These are phyloP conservation scores for Tillus elongatus DNA, from an alignment of 2,888 invertebrate genomes.

Conservation along the genomic window DNA sequence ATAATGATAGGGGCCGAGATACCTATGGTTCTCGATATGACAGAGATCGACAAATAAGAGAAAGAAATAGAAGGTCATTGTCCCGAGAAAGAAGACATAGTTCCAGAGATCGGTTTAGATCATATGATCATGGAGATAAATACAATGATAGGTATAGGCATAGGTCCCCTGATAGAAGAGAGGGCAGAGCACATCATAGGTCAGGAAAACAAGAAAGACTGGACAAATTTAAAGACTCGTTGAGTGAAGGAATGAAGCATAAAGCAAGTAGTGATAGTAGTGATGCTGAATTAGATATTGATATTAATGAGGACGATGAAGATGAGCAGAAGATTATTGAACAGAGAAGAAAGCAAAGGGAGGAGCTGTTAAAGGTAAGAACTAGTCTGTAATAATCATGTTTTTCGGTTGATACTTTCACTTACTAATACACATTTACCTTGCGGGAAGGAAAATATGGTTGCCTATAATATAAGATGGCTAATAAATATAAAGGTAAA, in stretches of 20 bases:
- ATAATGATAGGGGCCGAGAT: conserved; percentile 17
- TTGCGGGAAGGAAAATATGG: no score
- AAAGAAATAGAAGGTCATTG: conserved; percentile 30
- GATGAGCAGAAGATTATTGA: conserved; percentile 92
- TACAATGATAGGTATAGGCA: conserved; percentile 24
- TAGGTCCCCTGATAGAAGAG: conserved; percentile 36
- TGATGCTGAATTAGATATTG: conserved; percentile 64
- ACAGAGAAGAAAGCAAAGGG: conserved; percentile 73
- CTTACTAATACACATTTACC: no score
- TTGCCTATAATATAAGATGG: no score
- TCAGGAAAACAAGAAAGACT: conserved; percentile 37
- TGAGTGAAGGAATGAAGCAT: conserved; percentile 70
- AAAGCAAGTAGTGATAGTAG: conserved; percentile 63
- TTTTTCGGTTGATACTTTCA: no score
- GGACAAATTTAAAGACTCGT: conserved; percentile 61
- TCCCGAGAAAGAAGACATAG: conserved; percentile 39
- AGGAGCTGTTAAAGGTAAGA: conserved; percentile 73
- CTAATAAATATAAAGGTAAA: no score
- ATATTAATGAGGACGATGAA: conserved; percentile 75
- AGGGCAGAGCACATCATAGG: conserved; percentile 35
- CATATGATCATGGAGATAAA: conserved; percentile 31
- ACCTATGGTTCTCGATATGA: conserved; percentile 12
- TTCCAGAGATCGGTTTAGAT: conserved; percentile 39
- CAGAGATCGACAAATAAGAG: conserved; percentile 22
- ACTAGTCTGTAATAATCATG: no score